These are phyloP conservation scores for Sylvia borin DNA, from an alignment of 2,797 vertebrate species.

Conservation along the genomic window DNA sequence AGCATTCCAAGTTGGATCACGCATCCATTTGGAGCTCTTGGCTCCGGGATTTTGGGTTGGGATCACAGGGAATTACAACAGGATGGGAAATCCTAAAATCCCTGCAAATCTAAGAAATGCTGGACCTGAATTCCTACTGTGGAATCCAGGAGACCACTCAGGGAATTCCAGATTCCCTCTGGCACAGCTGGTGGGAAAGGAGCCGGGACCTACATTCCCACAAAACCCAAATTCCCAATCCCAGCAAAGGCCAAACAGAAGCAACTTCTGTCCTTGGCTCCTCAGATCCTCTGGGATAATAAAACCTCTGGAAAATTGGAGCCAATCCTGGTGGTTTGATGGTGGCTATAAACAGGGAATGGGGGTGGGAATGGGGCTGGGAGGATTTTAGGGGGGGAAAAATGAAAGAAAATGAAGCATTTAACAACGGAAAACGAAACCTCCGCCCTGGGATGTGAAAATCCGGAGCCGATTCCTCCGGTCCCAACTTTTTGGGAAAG, in stretches of 20 bases:
- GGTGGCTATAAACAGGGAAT: background rate
- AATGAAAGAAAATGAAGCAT: accelerated
- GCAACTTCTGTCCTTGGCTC: background rate
- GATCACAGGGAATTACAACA: too few relatives aligned
- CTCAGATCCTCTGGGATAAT: background rate
- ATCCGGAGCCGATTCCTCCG: accelerated
- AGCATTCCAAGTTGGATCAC: background rate
- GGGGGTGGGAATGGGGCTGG: background rate
- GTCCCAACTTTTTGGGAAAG: background rate
- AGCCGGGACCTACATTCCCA: background rate
- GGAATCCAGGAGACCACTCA: background rate
- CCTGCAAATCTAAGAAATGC: background rate
- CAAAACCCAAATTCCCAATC: background rate
- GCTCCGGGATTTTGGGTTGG: background rate
- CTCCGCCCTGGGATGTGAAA: background rate
- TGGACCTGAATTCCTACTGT: background rate
- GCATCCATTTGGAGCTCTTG: background rate
- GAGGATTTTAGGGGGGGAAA: background rate
- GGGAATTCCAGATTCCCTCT: background rate
- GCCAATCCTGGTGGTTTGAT: background rate
- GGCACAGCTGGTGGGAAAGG: background rate
- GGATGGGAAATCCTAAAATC: background rate
- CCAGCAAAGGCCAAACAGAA: background rate
- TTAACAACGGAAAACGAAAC: background rate
- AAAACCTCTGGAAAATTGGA: background rate